Base-by-base conservation (phyloP, 2,113 vertebrate species). In the Pan paniscus region DNA sequence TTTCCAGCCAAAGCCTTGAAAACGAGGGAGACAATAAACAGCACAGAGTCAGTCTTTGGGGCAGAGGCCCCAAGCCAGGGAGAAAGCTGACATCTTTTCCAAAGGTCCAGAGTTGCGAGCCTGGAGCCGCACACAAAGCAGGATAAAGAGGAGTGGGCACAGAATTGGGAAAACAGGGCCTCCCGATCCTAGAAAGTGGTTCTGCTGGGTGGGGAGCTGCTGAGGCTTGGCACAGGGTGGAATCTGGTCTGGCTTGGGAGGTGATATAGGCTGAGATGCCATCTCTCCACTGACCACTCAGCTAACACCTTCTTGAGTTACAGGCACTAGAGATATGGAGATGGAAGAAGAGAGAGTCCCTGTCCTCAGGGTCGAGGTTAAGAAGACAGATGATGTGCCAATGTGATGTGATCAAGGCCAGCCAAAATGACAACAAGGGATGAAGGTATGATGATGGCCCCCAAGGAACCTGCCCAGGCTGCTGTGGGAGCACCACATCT, bases 191-290 rank as follows among this genome's bases (percentile, higher is more conserved):
- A 3, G 22, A 67, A 59, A 57, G 35, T 3, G 27, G 9, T 5
- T 0, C 0, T 5, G 8, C 3, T n/a, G 11, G 3, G 7, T 2
- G 8, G 32, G n/a, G 48, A 1, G 20, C 75, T 57, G 59, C 55
- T 27, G 35, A 0, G 9, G 68, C 11, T 43, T 18, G 30, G 76
- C 10, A 10, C 1, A 78, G 8, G 70, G 13, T 27, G 25, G 23
- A 40, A 17, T 38, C 61, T 80, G 18, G 18, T 38, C 52, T 32
- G 67, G 17, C 7, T 70, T 40, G 16, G 61, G 52, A 57, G 59
- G 22, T 23, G 38, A 30, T 27, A 8, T 6, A 57, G 73, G 23
- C 57, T 11, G 55, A 64, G 14, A 50, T 3, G 14, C 52, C 25
- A 3, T n/a, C 93, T 75, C 79, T 52, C 89, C 35, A 12, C 40